These are phyloP conservation scores for Pyxicephalus adspersus DNA, from an alignment of 2,113 vertebrate genomes.

Conservation along the genomic window DNA sequence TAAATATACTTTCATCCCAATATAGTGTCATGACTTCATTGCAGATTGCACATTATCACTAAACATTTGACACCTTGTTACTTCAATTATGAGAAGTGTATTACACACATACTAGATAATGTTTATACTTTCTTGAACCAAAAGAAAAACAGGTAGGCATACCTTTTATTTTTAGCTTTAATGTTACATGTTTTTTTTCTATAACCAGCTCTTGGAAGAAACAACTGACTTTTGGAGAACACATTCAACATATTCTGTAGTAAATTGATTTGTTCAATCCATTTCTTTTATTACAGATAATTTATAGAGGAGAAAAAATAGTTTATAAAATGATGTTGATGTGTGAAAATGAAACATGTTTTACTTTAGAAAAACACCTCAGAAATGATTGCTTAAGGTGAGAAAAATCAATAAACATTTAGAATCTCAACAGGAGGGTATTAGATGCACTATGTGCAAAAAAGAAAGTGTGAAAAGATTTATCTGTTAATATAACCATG, in stretches of 20 bases:
- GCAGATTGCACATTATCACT: no score
- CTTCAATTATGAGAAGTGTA: no score
- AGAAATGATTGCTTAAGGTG: conserved; percentile 5
- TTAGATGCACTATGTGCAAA: background rate
- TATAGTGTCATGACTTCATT: no score
- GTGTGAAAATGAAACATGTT: conserved; percentile 1
- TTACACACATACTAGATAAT: no score
- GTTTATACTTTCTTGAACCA: no score
- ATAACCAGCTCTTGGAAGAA: background rate
- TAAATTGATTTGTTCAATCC: background rate
- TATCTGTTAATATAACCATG: background rate
- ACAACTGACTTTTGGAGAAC: background rate
- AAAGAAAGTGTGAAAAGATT: conserved; percentile 11
- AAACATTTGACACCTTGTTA: no score
- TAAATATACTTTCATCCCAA: no score
- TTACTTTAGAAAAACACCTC: background rate
- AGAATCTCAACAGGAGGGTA: conserved; percentile 4
- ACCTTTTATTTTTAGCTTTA: background rate
- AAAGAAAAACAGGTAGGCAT: no score
- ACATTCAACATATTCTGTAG: background rate
- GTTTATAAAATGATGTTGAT: background rate
- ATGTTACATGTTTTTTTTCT: background rate
- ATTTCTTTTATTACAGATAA: background rate
- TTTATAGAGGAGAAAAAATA: background rate
- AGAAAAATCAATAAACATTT: conserved; percentile 29